Evolutionary conservation across 2,888 invertebrate species (phyloP), one percentile per base, ranked within the genome.

Genomic region (Hydropsyche betteni): DNA sequence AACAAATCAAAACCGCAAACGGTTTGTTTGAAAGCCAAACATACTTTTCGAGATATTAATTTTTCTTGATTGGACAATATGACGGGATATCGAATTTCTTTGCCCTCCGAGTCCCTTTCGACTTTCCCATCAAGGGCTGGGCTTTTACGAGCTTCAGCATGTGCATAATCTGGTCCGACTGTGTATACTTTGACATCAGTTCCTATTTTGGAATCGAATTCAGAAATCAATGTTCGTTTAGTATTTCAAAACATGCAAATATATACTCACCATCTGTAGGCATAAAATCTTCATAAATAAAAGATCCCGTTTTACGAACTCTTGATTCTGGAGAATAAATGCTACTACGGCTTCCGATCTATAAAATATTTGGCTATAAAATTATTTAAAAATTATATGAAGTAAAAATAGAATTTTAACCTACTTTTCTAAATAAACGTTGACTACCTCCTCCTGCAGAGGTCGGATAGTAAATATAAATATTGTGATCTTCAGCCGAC

Each of bases 241-340:
- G 24, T 24, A 24, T 24, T 24, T 24, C 24, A 24, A 24, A 10
- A 10, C 51, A 51, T 12, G 12, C 8, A 51, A 10, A 16, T 10
- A 64, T 64, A 61, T 44, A 81, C 88, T 88, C 88, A 87, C 99
- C 99, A 90, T 99, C 99, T 52, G 99, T 99, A 5, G 99, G 99
- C 98, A 99, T 99, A 86, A 99, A 99, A 86, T 99, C 99, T 89
- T 99, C 99, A 85, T 99, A 99, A 83, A 99, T 98, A 86, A 96
- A 99, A 10, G 98, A 98, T 64, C 99, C 99, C 69, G 96, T 96
- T 86, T 97, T 98, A 74, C 99, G 90, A 6, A 99, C 97, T 82
- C 97, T 91, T 64, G 97, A 97, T 85, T 97, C 97, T 6, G 97
- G 96, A 0, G 98, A 98, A 85, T 99, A 99, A 76, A 99, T 98